phyloP scores from a whole-genome alignment of 2,888 invertebrate species.

The Aricia artaxerxes region DNA sequence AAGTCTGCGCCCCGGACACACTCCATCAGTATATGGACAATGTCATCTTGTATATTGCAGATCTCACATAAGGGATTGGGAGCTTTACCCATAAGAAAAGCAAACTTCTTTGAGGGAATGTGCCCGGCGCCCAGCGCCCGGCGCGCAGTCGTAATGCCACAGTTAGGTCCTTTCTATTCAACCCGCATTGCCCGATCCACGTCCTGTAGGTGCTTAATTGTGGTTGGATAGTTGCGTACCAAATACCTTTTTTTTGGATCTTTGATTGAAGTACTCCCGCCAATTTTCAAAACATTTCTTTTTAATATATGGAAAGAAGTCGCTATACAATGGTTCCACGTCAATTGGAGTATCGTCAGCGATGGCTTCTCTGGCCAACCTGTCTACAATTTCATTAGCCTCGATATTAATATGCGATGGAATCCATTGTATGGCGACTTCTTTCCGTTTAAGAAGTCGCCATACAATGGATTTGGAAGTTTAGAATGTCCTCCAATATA shows the following conservation, averaged over 20 bases:
- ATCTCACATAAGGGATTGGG: background rate
- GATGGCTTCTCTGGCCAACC: conserved; percentile 24
- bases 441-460: too few relatives aligned
- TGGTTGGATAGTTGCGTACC: background rate
- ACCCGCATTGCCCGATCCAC: background rate
- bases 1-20: too few relatives aligned
- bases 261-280: conserved; percentile 15
- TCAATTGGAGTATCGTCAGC: background rate
- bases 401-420: conserved; percentile 22
- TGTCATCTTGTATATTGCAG: background rate
- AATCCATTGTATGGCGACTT: conserved; percentile 21
- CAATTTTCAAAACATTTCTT: conserved; percentile 13
- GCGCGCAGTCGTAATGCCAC: background rate
- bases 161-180: background rate
- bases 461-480: too few relatives aligned
- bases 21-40: background rate
- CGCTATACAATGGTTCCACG: conserved; percentile 3
- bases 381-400: background rate
- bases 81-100: background rate
- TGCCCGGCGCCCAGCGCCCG: background rate
- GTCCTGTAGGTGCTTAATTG: background rate
- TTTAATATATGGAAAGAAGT: background rate
- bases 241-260: background rate
- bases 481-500: conserved; percentile 23
- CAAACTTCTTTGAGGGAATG: background rate